Evolutionary conservation across 2,113 vertebrate genomes (phyloP), one percentile per base, ranked within the genome.

Genomic region (Gnathonemus echidnorhynchus): DNA sequence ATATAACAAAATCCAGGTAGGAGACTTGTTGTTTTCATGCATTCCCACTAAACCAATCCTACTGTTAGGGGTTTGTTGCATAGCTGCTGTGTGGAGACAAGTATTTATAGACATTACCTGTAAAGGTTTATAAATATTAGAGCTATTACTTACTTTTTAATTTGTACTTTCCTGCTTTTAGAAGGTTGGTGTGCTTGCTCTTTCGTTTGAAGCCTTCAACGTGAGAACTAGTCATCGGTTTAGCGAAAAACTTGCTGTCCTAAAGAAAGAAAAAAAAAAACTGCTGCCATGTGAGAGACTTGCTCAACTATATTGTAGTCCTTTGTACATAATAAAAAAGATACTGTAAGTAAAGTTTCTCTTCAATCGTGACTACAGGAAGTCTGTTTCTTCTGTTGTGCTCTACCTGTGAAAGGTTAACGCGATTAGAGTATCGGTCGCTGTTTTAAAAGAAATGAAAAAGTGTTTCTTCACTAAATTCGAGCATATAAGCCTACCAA

Each of bases 271-370:
- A 84, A 74, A 42, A 88, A 88, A 84, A 39, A 83, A 90, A 48
- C 39, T 89, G 91, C 89, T 93, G 91, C 92, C 89, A 91, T 91
- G 90, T 92, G 84, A 90, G 89, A 90, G 91, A 86, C 27, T 91
- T 90, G 49, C 87, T 83, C 88, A 92, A 91, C 96, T 97, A 97
- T 97, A 97, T 96, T 97, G 96, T 97, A 97, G 49, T 97, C 96
- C 96, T 97, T 96, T 97, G 97, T 97, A 97, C 94, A 98, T 96
- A 98, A 97, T 95, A 94, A 94, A 96, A 53, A 56, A 56, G 17
- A 95, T 96, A 96, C 95, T 97, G 96, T 96, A 96, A 97, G 96
- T 96, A 96, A 96, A 96, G 95, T 96, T 96, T 96, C 96, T 95
- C 94, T 96, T 96, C 96, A 95, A 95, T 96, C 95, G 94, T 91